Evolutionary conservation across 2,113 vertebrate species (phyloP).

Genomic region (Pagrus major): DNA sequence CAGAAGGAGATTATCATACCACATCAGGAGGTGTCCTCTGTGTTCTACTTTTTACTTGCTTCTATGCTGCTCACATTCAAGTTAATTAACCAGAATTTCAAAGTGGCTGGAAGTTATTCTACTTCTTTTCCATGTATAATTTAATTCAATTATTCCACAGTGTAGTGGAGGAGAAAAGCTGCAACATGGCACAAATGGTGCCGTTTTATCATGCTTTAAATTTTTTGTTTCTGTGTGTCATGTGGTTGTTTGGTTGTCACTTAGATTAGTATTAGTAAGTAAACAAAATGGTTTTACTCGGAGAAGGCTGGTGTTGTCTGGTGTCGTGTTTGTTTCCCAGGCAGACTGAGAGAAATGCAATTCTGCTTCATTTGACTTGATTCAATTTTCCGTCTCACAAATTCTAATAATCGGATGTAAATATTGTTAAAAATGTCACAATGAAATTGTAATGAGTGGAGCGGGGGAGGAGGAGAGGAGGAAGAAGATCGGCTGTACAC

Average conservation of each 20-base stretch:
- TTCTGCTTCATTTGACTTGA: slow-evolving; percentile 59
- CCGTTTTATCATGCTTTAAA: neutral
- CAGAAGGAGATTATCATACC: neutral
- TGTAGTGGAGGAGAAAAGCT: neutral
- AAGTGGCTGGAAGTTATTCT: neutral
- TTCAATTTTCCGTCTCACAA: slow-evolving; percentile 67
- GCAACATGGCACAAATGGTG: neutral
- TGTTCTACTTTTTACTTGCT: neutral
- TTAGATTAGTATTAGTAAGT: neutral
- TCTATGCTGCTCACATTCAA: neutral
- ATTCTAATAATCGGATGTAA: slow-evolving; percentile 63
- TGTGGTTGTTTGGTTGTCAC: neutral
- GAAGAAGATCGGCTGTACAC: neutral
- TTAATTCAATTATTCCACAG: neutral
- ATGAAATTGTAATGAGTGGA: slow-evolving; percentile 36
- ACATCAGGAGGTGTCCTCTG: neutral
- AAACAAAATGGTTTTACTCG: slow-evolving; percentile 3
- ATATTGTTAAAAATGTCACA: slow-evolving; percentile 70
- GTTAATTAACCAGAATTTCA: neutral
- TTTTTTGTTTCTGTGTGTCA: neutral
- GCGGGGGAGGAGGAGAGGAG: neutral
- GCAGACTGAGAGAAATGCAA: slow-evolving; percentile 57
- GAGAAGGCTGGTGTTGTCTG: neutral
- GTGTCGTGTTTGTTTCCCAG: slow-evolving; percentile 29
- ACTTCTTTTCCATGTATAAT: neutral